phyloP scores from a whole-genome alignment of 2,797 vertebrate genomes.

The Gephyroberyx darwinii region DNA sequence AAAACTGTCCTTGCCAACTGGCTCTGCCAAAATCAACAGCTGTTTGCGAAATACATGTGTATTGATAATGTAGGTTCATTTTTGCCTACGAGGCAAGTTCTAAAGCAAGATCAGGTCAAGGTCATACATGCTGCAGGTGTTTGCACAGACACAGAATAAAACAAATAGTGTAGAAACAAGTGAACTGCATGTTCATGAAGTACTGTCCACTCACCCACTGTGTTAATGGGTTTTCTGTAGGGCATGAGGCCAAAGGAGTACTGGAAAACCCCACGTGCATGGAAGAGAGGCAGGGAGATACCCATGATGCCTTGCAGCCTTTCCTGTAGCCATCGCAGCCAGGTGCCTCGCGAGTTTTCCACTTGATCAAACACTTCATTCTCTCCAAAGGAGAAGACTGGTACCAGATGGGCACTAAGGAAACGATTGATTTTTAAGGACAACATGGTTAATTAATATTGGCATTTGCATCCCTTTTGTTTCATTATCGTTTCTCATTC shows the following conservation, averaged over 20 bases:
- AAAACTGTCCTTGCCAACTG: neutral
- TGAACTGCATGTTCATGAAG: neutral
- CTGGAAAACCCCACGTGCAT: constrained; percentile 92
- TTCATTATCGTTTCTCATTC: neutral
- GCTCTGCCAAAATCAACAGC: constrained; percentile 44
- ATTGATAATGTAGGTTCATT: neutral
- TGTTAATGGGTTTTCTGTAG: constrained; percentile 88
- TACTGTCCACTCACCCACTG: constrained; percentile 84
- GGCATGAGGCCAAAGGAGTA: constrained; percentile 93
- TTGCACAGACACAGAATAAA: neutral
- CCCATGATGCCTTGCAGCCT: constrained; percentile 88
- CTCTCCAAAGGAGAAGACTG: constrained; percentile 95
- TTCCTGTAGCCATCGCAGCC: constrained; percentile 85
- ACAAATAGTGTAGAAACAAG: neutral
- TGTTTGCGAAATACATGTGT: constrained; percentile 27
- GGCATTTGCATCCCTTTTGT: neutral
- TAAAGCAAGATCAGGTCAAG: neutral
- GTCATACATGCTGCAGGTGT: neutral
- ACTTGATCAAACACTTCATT: constrained; percentile 92
- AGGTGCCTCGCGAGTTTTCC: constrained; percentile 85
- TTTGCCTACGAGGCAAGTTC: neutral
- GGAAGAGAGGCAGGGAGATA: constrained; percentile 91
- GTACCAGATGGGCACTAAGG: constrained; percentile 87
- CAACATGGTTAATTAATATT: neutral
- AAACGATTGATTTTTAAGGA: neutral